Conservation (phyloP, 1,140 invertebrate genomes). For the Drosophila chauvacae region DNA sequence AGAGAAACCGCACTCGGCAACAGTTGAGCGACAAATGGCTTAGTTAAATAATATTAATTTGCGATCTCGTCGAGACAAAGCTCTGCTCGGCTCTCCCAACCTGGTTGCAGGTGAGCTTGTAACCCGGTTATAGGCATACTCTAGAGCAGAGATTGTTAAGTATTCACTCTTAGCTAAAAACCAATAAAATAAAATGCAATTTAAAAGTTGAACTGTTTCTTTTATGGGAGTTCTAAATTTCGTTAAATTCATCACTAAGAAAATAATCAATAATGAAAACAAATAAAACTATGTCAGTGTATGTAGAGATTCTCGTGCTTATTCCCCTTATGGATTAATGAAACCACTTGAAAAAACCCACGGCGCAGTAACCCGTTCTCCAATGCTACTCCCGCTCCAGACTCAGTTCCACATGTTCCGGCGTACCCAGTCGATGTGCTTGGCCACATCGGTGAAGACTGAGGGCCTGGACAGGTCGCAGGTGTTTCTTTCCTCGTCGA, state of each 20-base stretch:
- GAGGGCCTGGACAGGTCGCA: conserved; percentile 75
- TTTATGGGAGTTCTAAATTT: background rate
- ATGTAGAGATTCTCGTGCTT: background rate
- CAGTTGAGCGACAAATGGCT: background rate
- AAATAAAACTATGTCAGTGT: background rate
- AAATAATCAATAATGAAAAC: too few species aligned
- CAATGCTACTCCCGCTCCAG: background rate
- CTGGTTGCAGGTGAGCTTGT: conserved; percentile 2
- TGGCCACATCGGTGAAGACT: conserved; percentile 78
- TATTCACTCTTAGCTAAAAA: background rate
- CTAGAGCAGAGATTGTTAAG: background rate
- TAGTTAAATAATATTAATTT: background rate
- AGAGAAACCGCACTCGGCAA: background rate
- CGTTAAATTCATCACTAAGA: background rate
- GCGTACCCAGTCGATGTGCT: conserved; percentile 76
- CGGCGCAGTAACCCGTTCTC: conserved; percentile 6
- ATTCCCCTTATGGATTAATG: conserved; percentile 33
- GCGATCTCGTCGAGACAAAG: background rate
- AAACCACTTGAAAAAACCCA: conserved; percentile 31
- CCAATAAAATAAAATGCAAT: background rate
- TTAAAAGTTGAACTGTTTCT: too few species aligned
- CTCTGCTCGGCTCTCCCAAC: conserved; percentile 12
- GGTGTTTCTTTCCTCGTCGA: conserved; percentile 12
- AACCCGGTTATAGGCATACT: background rate
- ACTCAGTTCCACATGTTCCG: conserved; percentile 64